phyloP scores from a whole-genome alignment of 2,888 invertebrate genomes.

The Platycheirus rosarum region DNA sequence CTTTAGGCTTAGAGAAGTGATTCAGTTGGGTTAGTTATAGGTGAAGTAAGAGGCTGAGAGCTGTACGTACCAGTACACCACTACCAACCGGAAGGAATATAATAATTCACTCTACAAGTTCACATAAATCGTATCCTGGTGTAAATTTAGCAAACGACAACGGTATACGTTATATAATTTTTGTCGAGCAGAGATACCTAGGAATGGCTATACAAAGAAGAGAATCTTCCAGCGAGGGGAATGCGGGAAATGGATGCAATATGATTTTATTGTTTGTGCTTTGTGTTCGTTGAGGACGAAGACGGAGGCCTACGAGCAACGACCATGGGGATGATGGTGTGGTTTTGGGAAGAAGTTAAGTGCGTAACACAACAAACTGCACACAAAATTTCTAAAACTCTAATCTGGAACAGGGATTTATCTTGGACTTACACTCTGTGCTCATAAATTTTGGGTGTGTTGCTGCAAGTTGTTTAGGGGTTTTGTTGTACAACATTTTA shows the following conservation, averaged over 20 bases:
- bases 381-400: constrained; percentile 71
- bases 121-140: constrained; percentile 75
- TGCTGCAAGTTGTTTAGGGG: constrained; percentile 57
- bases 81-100: constrained; percentile 69
- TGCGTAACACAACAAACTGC: constrained; percentile 70
- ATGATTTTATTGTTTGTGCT: constrained; percentile 70
- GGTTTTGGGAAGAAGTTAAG: constrained; percentile 50
- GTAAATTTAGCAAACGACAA: constrained; percentile 75
- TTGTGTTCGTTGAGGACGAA: neutral
- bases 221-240: neutral
- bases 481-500: constrained; percentile 41
- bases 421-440: constrained; percentile 75
- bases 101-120: constrained; percentile 75
- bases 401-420: constrained; percentile 75
- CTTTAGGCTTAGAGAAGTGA: constrained; percentile 22
- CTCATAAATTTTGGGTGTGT: constrained; percentile 73
- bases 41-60: constrained; percentile 52
- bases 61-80: constrained; percentile 33
- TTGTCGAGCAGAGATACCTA: constrained; percentile 49
- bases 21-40: constrained; percentile 53
- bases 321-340: too few relatives aligned
- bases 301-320: too few relatives aligned
- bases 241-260: constrained; percentile 31
- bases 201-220: constrained; percentile 6
- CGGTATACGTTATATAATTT: constrained; percentile 73